phyloP scores from a whole-genome alignment of 1,140 invertebrate genomes.

The Papilio xuthus region DNA sequence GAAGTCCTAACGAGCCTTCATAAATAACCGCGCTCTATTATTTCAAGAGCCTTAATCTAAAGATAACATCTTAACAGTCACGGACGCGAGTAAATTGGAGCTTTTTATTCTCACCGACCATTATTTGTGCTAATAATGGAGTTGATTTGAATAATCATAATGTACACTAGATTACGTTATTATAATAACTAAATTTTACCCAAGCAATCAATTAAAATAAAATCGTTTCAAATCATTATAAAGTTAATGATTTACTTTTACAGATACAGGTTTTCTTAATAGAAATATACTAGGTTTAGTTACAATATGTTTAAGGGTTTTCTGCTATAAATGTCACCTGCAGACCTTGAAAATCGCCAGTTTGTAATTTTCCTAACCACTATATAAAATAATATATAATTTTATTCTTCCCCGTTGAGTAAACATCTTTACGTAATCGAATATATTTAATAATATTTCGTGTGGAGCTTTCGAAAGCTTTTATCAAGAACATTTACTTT shows the following conservation, averaged over 20 bases:
- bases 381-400: background rate
- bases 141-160: background rate
- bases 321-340: too few species aligned
- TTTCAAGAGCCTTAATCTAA: conserved; percentile 32
- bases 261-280: too few species aligned
- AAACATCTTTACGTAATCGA: background rate
- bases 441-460: conserved; percentile 8
- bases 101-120: conserved; percentile 11
- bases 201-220: too few species aligned
- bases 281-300: too few species aligned
- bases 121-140: conserved; percentile 6
- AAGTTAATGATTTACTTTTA: too few species aligned
- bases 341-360: too few species aligned
- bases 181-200: background rate
- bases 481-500: background rate
- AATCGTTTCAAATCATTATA: too few species aligned
- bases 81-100: conserved; percentile 28
- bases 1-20: conserved; percentile 23
- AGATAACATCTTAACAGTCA: conserved; percentile 33
- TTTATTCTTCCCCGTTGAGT: background rate
- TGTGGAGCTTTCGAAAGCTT: background rate
- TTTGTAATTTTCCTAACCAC: background rate
- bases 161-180: background rate
- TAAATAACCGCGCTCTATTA: conserved; percentile 35
- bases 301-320: background rate